Percentiles rank a stretch among this genome's conserved stretches.
These are phyloP conservation scores for Camptogramma bilineatum DNA, from an alignment of 2,888 invertebrate species.

Conservation along the genomic window DNA sequence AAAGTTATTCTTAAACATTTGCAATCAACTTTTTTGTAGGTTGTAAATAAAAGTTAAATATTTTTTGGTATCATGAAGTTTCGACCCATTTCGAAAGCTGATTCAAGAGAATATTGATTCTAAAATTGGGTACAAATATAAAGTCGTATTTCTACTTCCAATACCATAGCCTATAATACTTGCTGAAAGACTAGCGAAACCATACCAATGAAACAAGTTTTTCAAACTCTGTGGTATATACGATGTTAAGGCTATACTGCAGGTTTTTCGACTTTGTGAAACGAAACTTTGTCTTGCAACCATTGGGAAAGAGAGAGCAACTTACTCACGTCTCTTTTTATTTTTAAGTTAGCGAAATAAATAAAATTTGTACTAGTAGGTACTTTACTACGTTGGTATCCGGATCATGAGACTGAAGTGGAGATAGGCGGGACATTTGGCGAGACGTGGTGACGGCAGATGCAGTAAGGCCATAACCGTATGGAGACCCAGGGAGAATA, in stretches of 20 bases:
- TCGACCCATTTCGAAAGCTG: not conserved
- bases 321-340: not conserved
- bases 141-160: too few species aligned
- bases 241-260: conserved; percentile 18
- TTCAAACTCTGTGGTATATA: conserved; percentile 20
- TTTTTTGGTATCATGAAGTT: too few species aligned
- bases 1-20: too few species aligned
- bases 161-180: conserved; percentile 12
- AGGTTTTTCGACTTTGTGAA: conserved; percentile 11
- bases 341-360: not conserved
- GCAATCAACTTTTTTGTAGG: too few species aligned
- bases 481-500: too few species aligned
- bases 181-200: conserved; percentile 1
- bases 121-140: not conserved
- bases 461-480: too few species aligned
- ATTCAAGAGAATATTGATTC: not conserved
- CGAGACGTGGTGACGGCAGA: too few species aligned
- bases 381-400: too few species aligned
- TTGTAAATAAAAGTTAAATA: too few species aligned
- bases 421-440: too few species aligned
- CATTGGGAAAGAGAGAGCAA: not conserved
- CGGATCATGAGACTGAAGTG: too few species aligned
- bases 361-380: too few species aligned
- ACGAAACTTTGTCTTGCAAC: not conserved
- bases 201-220: conserved; percentile 10